phyloP scores from a whole-genome alignment of 2,113 vertebrate species.

The Cyanoderma ruficeps region DNA sequence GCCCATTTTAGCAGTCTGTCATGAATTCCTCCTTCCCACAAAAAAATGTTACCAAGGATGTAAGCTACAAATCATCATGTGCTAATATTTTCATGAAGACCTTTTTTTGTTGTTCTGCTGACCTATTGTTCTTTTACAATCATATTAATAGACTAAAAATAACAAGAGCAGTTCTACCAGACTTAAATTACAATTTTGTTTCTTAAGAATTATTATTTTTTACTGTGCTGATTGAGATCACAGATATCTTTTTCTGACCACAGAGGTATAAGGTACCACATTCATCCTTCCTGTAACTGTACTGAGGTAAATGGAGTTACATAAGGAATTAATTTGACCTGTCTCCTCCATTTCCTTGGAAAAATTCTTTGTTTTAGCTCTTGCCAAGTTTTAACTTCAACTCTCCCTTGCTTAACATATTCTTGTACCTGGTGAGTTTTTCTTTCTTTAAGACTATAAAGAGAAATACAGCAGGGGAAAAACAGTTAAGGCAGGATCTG shows the following conservation, averaged over 20 bases:
- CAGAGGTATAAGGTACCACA: constrained; percentile 33
- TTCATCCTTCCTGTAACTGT: neutral
- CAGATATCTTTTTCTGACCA: constrained; percentile 4
- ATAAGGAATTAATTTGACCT: constrained; percentile 59
- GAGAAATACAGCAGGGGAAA: neutral
- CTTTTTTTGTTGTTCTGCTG: neutral
- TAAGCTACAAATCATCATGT: neutral
- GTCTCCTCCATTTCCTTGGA: constrained; percentile 40
- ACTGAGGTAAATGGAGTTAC: constrained; percentile 27
- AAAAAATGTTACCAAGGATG: neutral
- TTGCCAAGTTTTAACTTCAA: constrained; percentile 29
- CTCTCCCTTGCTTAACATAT: neutral
- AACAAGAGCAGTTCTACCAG: neutral
- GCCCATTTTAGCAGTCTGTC: neutral
- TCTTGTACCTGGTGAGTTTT: neutral
- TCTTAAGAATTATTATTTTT: neutral
- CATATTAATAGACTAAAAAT: constrained; percentile 15
- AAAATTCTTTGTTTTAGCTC: constrained; percentile 18
- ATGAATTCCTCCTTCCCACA: constrained; percentile 2
- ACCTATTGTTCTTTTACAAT: constrained; percentile 7
- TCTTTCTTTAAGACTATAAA: neutral
- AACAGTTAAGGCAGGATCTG: neutral
- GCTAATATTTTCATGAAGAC: neutral
- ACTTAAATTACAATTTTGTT: neutral
- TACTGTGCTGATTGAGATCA: neutral